Percentiles rank a stretch among this genome's conserved stretches.
phyloP scores from a whole-genome alignment of 2,888 invertebrate species.

The Plagiodera versicolora region DNA sequence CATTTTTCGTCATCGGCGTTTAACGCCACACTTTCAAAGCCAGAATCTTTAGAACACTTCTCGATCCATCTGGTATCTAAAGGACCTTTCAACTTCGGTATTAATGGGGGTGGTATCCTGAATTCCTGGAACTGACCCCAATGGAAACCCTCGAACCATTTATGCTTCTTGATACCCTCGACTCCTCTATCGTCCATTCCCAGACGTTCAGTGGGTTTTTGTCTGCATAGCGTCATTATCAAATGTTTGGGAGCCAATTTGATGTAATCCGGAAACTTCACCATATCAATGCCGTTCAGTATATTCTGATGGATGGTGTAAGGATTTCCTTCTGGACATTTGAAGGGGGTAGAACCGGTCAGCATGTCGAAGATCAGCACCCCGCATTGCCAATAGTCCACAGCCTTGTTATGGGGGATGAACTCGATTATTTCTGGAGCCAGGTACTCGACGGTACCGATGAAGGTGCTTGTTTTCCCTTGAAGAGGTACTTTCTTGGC shows the following conservation, averaged over 20 bases:
- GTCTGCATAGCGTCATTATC: slow-evolving; percentile 80
- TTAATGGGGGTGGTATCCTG: slow-evolving; percentile 72
- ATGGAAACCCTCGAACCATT: slow-evolving; percentile 89
- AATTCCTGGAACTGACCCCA: slow-evolving; percentile 77
- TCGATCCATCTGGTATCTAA: slow-evolving; percentile 82
- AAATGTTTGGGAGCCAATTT: slow-evolving; percentile 76
- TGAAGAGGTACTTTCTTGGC: slow-evolving; percentile 74
- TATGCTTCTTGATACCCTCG: slow-evolving; percentile 79
- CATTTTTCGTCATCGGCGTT: neutral
- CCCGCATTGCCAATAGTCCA: slow-evolving; percentile 92
- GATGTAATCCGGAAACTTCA: slow-evolving; percentile 71
- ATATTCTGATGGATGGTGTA: slow-evolving; percentile 91
- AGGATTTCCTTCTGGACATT: slow-evolving; percentile 68
- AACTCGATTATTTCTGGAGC: slow-evolving; percentile 88
- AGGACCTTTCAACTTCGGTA: slow-evolving; percentile 67
- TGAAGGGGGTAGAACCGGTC: slow-evolving; percentile 84
- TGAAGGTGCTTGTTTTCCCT: slow-evolving; percentile 90
- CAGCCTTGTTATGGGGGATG: slow-evolving; percentile 77
- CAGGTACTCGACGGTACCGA: slow-evolving; percentile 89
- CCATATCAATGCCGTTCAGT: slow-evolving; percentile 58
- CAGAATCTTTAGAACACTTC: slow-evolving; percentile 57
- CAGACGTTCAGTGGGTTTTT: slow-evolving; percentile 57
- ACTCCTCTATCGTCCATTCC: slow-evolving; percentile 88
- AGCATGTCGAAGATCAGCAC: slow-evolving; percentile 83
- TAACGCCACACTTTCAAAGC: neutral